Evolutionary conservation across 2,797 vertebrate species (phyloP).

Genomic region (Nasua narica): DNA sequence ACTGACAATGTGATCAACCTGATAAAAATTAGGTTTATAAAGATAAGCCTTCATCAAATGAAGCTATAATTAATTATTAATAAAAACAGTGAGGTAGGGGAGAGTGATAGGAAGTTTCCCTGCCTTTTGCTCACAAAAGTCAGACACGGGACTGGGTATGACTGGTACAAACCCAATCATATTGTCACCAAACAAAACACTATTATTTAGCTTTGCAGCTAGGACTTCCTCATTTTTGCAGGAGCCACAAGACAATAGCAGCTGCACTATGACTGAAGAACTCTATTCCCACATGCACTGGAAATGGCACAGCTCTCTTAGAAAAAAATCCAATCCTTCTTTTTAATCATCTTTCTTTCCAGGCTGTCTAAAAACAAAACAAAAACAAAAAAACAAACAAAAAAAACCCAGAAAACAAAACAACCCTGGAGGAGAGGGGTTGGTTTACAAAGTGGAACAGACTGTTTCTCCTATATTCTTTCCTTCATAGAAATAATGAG

Average conservation of each 20-base stretch:
- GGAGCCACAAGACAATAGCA: not conserved
- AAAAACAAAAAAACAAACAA: not conserved
- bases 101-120: not conserved
- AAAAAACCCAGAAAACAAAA: not conserved
- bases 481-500: constrained; percentile 44
- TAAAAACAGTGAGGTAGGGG: not conserved
- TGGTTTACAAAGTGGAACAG: not conserved
- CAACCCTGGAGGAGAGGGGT: not conserved
- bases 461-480: not conserved
- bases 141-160: not conserved
- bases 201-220: not conserved
- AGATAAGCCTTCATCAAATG: not conserved
- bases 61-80: constrained; percentile 1
- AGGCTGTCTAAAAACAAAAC: not conserved
- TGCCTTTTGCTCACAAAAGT: not conserved
- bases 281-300: not conserved
- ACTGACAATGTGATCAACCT: not conserved
- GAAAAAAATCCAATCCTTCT: not conserved
- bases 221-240: not conserved
- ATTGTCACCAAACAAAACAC: not conserved
- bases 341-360: not conserved
- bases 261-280: not conserved
- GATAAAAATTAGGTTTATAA: not conserved
- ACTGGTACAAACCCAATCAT: not conserved
- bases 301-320: not conserved